Base-by-base conservation (phyloP, 92 coral and sea anemone species). In the Pocillopora meandrina region DNA sequence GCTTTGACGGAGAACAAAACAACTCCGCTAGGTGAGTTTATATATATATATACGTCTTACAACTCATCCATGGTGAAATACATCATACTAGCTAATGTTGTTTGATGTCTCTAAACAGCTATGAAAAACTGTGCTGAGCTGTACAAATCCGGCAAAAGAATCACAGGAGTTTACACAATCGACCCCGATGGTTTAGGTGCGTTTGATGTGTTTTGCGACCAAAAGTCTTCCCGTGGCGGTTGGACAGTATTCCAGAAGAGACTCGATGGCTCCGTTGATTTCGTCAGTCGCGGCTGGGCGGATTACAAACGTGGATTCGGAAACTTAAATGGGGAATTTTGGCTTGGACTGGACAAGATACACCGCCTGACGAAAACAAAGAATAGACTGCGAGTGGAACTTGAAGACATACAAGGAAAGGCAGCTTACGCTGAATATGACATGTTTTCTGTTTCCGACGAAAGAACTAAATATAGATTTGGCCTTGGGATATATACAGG, bases 171-270 rank as follows among this genome's bases (percentile, higher is more conserved):
- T 56, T 90, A 89, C 78, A 49, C 77, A 12, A 75, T 94, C 65
- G 87, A 90, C 71, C 98, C 95, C 31, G 94, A 92, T 60, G 93
- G 85, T 33, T 59, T 55, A 68, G 93, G 89, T 1, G 31, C 80
- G 17, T 89, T 94, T 80, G 71, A 83, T 20, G 98, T 92, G 11
- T 85, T 81, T 75, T 94, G 98, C 65, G 98, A 94, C 82, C 93
- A 91, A 82, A 80, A 34, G 2, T 84, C 93, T 2, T 83, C 76
- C 55, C 86, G 92, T 9, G 98, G 98, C 55, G 98, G 98, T 11
- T 94, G 98, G 98, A 88, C 91, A 1, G 84, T 94, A 23, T 84
- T 94, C 59, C 98, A 94, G 78, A 89, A 78, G 60, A 88, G 92
- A 85, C 34, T 89, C 63, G 86, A 89, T 80, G 92, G 92, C 58